These are phyloP conservation scores for Cephalopterus ornatus DNA, from an alignment of 2,113 vertebrate genomes.

Conservation along the genomic window DNA sequence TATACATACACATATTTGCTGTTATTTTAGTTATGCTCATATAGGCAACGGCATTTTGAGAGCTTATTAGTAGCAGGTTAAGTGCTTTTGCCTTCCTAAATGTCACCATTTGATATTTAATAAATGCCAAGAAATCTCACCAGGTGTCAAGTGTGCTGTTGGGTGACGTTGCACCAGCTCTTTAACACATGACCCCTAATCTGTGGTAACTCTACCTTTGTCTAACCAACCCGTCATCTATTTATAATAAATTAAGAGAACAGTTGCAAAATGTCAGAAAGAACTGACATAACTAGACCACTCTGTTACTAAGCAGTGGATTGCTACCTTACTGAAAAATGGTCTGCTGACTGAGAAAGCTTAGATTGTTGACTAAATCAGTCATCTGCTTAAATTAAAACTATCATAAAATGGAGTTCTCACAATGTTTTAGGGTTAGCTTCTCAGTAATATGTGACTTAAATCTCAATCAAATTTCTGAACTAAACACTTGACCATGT, in stretches of 20 bases:
- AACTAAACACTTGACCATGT: neutral
- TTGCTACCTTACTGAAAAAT: neutral
- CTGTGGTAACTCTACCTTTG: neutral
- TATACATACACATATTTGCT: neutral
- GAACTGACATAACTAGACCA: neutral
- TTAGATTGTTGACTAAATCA: neutral
- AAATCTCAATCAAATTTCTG: neutral
- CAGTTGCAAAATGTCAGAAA: neutral
- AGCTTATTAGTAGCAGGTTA: neutral
- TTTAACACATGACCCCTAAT: neutral
- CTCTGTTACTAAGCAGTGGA: neutral
- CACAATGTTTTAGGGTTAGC: neutral
- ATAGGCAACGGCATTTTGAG: neutral
- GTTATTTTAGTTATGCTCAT: neutral
- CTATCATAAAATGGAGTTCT: neutral
- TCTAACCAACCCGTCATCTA: neutral
- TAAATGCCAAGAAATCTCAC: slow-evolving; percentile 1
- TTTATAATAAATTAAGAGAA: neutral
- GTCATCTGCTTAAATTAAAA: neutral
- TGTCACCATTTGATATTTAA: slow-evolving; percentile 20
- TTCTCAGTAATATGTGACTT: neutral
- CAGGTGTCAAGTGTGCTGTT: neutral
- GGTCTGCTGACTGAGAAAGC: neutral
- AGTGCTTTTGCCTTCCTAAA: neutral
- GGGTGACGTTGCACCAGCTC: neutral